Evolutionary conservation across 2,797 vertebrate species (phyloP).

Genomic region (Acrossocheilus wenchowensis): DNA sequence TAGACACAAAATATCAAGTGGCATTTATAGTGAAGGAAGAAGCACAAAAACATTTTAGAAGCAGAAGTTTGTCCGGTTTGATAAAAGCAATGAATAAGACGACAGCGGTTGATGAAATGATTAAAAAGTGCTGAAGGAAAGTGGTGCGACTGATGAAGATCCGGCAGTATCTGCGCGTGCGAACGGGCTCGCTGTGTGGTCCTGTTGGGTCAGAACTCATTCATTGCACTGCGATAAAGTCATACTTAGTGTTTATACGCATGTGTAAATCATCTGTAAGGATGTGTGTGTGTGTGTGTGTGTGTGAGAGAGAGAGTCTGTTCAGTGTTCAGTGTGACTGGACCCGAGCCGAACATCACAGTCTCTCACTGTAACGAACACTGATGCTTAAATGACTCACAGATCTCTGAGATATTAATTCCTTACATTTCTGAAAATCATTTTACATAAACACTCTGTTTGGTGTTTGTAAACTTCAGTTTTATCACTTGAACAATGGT

Average conservation of each 20-base stretch:
- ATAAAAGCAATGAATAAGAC: neutral
- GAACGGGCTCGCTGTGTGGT: slow-evolving; percentile 26
- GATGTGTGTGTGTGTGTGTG: neutral
- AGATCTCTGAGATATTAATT: neutral
- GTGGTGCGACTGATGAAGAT: neutral
- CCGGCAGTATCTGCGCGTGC: neutral
- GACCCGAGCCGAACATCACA: neutral
- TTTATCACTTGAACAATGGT: no score
- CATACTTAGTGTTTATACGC: slow-evolving; percentile 24
- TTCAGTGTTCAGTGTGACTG: neutral
- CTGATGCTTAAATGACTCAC: neutral
- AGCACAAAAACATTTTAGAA: neutral
- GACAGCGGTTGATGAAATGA: neutral
- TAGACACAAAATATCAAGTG: neutral
- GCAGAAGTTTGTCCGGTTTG: neutral
- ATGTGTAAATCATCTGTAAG: slow-evolving; percentile 41
- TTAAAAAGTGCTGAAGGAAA: neutral
- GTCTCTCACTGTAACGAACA: neutral
- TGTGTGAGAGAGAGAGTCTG: neutral
- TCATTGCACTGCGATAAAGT: slow-evolving; percentile 12
- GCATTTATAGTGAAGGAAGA: neutral
- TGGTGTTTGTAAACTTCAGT: neutral
- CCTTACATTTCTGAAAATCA: neutral
- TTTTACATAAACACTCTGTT: neutral
- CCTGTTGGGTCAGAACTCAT: slow-evolving; percentile 28